Evolutionary conservation across 2,797 vertebrate genomes (phyloP), one percentile per base, ranked within the genome.

Genomic region (Coracias cyanogaster): DNA sequence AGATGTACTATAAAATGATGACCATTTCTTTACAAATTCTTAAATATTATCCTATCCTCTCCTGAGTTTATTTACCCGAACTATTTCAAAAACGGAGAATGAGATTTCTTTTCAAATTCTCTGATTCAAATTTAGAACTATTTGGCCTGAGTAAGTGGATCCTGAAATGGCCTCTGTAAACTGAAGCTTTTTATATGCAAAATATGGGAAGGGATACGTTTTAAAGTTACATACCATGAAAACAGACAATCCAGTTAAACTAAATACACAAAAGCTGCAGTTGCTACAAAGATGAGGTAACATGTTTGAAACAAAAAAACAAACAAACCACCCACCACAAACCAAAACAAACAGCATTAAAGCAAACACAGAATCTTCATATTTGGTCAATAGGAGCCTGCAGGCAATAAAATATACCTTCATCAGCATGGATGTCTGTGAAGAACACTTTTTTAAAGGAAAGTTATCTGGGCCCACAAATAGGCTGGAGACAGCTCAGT

Each of bases 381-480:
- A 46, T 43, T 13, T 57, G 48, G 18, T 4, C 5, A 94, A 57
- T 1, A 61, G 45, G 6, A 85, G 14, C 12, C 14, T 74, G 8
- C 9, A 29, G 12, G 29, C 9, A 28, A 26, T 25, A 67, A 66
- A 49, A 43, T 18, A 48, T 5, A 3, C 5, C 10, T 2, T 31
- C 35, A 33, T 41, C 2, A 0, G 2, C 41, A 31, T n/a, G 28
- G 22, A 39, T 3, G 24, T 25, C 73, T 51, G 10, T 20, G n/a
- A 65, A 46, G 14, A 73, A 48, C 35, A 55, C 3, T 8, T 33
- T 13, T 66, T 79, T 41, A 49, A 49, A 86, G n/a, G 15, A 28
- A 90, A 91, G 55, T 39, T 58, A 82, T 60, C 52, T 55, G 52
- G 14, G 10, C 49, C 41, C 6, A 3, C 31, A 43, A n/a, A 20